These are phyloP conservation scores for Hoplostethus mediterraneus DNA, from an alignment of 2,797 vertebrate species.

Conservation along the genomic window DNA sequence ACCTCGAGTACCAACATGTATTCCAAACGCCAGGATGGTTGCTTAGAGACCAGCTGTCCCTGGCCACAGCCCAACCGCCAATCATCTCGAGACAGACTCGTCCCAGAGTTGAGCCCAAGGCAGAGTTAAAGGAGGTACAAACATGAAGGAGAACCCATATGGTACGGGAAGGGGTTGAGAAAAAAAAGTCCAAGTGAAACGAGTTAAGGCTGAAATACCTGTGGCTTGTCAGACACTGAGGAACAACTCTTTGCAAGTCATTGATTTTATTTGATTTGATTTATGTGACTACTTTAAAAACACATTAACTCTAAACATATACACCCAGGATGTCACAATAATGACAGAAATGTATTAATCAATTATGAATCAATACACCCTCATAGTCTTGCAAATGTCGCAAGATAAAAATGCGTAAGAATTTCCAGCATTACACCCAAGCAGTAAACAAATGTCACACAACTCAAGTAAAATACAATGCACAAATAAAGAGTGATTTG, in stretches of 20 bases:
- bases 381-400: background rate
- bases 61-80: slow-evolving; percentile 65
- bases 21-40: slow-evolving; percentile 63
- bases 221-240: slow-evolving; percentile 45
- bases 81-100: slow-evolving; percentile 67
- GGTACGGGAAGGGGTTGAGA: slow-evolving; percentile 52
- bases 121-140: slow-evolving; percentile 70
- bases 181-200: slow-evolving; percentile 58
- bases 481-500: too few relatives aligned
- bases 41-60: slow-evolving; percentile 69
- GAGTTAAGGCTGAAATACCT: slow-evolving; percentile 64
- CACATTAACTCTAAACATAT: slow-evolving; percentile 51
- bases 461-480: slow-evolving; percentile 10
- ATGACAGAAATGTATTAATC: slow-evolving; percentile 23
- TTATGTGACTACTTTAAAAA: slow-evolving; percentile 67
- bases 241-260: too few relatives aligned
- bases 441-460: background rate
- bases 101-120: slow-evolving; percentile 71
- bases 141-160: slow-evolving; percentile 65
- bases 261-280: slow-evolving; percentile 53
- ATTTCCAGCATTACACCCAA: slow-evolving; percentile 6
- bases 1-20: slow-evolving; percentile 65
- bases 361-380: slow-evolving; percentile 2
- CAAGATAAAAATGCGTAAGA: background rate
- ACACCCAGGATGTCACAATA: slow-evolving; percentile 34